Percentiles rank a stretch among this genome's conserved stretches.
phyloP scores from a whole-genome alignment of 1,140 invertebrate genomes.

The Aphaenogaster rudis region DNA sequence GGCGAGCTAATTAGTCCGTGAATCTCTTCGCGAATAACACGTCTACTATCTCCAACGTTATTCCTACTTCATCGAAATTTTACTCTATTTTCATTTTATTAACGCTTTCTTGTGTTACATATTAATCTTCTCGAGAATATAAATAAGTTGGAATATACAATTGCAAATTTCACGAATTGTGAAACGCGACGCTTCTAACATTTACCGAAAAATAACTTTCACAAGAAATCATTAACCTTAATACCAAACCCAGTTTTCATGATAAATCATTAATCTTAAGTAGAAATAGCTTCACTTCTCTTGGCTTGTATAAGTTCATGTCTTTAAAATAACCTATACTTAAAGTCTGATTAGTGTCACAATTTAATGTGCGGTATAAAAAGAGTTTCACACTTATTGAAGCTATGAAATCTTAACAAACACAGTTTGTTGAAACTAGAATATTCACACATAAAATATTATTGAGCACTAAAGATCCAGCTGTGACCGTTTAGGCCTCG shows the following conservation, averaged over 20 bases:
- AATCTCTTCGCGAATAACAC: not conserved
- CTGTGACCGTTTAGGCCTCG: too few species aligned
- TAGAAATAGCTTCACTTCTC: not conserved
- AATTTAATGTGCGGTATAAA: not conserved
- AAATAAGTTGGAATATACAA: not conserved
- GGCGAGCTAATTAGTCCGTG: constrained; percentile 1
- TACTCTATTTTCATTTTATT: constrained; percentile 10
- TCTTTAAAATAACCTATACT: not conserved
- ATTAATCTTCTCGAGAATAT: not conserved
- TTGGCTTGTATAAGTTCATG: not conserved
- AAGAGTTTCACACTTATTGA: not conserved
- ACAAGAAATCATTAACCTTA: constrained; percentile 40
- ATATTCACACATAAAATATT: too few species aligned
- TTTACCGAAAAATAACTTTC: constrained; percentile 45
- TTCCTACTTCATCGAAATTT: not conserved
- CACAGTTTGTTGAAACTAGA: too few species aligned
- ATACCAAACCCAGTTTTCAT: constrained; percentile 4
- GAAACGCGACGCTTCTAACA: not conserved
- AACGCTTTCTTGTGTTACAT: not conserved
- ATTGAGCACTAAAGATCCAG: too few species aligned
- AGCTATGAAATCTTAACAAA: constrained; percentile 1
- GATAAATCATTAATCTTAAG: not conserved
- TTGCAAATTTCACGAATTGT: not conserved
- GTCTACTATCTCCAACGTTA: not conserved
- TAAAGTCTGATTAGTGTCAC: not conserved